Conservation (phyloP, 2,888 invertebrate genomes). For the Anagyrus pseudococci region DNA sequence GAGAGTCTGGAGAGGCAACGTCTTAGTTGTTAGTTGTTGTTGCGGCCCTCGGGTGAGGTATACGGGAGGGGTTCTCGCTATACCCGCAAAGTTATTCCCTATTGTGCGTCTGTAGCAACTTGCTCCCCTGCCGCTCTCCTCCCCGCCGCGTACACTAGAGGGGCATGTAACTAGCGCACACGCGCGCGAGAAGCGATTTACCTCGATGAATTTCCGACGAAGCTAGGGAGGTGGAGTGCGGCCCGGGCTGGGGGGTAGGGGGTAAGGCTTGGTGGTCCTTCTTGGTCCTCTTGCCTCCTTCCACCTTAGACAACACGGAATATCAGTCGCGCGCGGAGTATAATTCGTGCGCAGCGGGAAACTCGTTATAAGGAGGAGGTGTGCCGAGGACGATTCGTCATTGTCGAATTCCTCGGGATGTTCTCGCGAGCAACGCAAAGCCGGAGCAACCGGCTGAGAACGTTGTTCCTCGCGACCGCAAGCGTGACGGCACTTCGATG, state of each 20-base stretch:
- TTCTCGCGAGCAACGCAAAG: background rate
- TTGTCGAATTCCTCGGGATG: conserved; percentile 27
- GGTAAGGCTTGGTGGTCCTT: background rate
- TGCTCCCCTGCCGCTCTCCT: background rate
- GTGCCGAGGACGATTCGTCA: conserved; percentile 22
- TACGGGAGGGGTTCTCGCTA: conserved; percentile 47
- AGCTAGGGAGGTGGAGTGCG: background rate
- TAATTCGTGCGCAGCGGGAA: conserved; percentile 11
- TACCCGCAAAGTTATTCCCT: conserved; percentile 55
- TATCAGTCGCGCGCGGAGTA: conserved; percentile 17
- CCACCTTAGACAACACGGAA: conserved; percentile 7
- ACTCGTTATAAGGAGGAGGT: conserved; percentile 7
- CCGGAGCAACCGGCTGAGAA: background rate
- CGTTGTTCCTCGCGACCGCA: background rate
- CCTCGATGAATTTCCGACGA: conserved; percentile 9
- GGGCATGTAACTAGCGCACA: conserved; percentile 26
- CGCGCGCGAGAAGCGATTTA: conserved; percentile 22
- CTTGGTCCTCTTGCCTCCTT: background rate
- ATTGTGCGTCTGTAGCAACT: conserved; percentile 50
- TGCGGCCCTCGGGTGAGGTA: conserved; percentile 40
- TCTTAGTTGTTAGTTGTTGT: conserved; percentile 60
- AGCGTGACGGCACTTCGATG: no score
- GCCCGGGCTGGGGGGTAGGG: no score
- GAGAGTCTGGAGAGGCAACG: conserved; percentile 48
- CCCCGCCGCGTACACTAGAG: no score